Conservation (phyloP, 2,113 vertebrate species). For the Lamprologus ornatipinnis region DNA sequence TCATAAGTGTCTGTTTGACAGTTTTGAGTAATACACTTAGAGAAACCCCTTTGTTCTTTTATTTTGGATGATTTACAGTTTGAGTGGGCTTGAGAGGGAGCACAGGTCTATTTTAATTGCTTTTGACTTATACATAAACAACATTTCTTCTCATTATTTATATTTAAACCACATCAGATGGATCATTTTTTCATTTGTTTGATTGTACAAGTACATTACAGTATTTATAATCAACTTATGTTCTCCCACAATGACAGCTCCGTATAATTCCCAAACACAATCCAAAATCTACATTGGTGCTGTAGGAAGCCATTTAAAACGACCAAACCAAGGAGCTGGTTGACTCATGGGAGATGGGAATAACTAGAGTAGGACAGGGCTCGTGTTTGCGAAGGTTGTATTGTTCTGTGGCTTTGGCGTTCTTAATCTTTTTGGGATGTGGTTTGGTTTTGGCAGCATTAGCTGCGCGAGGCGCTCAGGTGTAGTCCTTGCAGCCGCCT, state of each 20-base stretch:
- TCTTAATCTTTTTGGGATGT: neutral
- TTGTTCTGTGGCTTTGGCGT: neutral
- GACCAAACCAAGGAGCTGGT: neutral
- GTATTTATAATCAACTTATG: neutral
- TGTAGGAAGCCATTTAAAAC: neutral
- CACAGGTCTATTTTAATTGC: neutral
- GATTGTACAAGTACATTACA: neutral
- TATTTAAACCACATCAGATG: neutral
- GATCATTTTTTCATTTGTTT: neutral
- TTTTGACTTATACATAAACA: neutral
- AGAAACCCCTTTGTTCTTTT: neutral
- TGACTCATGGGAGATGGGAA: neutral
- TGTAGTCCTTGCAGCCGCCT: neutral
- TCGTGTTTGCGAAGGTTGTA: neutral
- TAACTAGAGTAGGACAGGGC: neutral
- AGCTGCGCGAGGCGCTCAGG: neutral
- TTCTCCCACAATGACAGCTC: neutral
- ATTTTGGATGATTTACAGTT: neutral
- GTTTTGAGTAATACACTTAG: neutral
- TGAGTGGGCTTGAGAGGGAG: neutral
- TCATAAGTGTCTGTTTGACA: neutral
- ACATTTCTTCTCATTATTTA: neutral
- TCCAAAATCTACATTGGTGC: neutral
- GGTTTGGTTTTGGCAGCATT: neutral
- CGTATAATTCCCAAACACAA: neutral